Evolutionary conservation across 2,888 invertebrate genomes (phyloP), one percentile per base, ranked within the genome.

Genomic region (Apeira syringaria): DNA sequence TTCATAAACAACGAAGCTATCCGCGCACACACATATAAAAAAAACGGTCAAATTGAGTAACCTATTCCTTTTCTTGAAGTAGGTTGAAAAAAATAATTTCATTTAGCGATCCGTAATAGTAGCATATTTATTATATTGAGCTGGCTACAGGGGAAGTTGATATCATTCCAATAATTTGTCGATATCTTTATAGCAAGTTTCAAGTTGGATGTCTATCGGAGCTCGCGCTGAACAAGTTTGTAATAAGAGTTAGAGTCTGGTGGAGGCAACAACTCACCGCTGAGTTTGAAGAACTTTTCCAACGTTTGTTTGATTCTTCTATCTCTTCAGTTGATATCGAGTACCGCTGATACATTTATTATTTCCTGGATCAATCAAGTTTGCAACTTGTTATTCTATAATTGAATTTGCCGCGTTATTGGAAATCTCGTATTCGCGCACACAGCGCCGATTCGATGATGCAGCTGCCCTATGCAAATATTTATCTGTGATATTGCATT

Each of bases 311-410:
- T 79, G 76, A 79, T 80, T 82, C 74, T 69, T 76, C 72, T 68
- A 68, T 72, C 15, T 27, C 40, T 53, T 50, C 61, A 50, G 47
- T 56, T 56, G 68, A 75, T 77, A 79, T 72, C 59, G 69, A 73
- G 73, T 67, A 68, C 63, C 54, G 60, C 66, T 68, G 73, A 80
- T 81, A 79, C 81, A 80, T 81, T 78, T 84, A 80, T 83, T 84
- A 79, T 80, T 78, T 76, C 71, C 68, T 72, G 65, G 69, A 24
- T 9, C 24, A 68, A 68, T 74, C 65, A 60, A 73, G 59, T 73
- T 68, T 53, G 53, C 45, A 59, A 66, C 63, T 68, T 60, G 51
- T 60, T 67, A 8, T 26, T 26, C 18, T 38, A 35, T 46, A 67
- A 67, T 65, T 49, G 56, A 60, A 65, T 65, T 69, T 69, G 64